These are phyloP conservation scores for Eptesicus fuscus DNA, from an alignment of 2,113 vertebrate species.

Conservation along the genomic window DNA sequence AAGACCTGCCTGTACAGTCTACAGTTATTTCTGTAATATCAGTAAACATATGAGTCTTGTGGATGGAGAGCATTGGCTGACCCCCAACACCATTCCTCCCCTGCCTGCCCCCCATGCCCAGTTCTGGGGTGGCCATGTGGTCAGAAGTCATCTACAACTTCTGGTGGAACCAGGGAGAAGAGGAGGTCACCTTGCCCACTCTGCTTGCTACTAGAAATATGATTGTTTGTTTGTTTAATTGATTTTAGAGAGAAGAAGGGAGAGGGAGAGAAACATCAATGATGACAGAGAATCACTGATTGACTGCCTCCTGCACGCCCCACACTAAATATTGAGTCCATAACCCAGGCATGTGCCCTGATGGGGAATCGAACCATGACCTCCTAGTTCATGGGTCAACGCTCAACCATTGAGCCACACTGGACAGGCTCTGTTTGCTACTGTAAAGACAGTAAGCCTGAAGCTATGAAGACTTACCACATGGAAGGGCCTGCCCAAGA, in stretches of 20 bases:
- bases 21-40: neutral
- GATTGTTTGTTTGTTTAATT: too few relatives aligned
- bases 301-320: too few relatives aligned
- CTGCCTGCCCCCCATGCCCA: fast-evolving
- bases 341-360: too few relatives aligned
- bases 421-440: too few relatives aligned
- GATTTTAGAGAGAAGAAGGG: too few relatives aligned
- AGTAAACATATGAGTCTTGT: neutral
- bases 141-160: neutral
- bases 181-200: neutral
- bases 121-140: neutral
- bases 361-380: too few relatives aligned
- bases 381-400: too few relatives aligned
- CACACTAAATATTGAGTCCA: too few relatives aligned
- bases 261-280: too few relatives aligned
- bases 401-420: too few relatives aligned
- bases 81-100: neutral
- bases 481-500: neutral
- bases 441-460: neutral
- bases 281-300: too few relatives aligned
- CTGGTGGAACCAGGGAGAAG: neutral
- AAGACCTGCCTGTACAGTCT: neutral
- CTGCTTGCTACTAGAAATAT: neutral
- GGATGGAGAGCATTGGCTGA: neutral
- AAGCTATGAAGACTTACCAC: neutral